phyloP scores from a whole-genome alignment of 2,888 invertebrate genomes.

The Caenorhabditis afra region DNA sequence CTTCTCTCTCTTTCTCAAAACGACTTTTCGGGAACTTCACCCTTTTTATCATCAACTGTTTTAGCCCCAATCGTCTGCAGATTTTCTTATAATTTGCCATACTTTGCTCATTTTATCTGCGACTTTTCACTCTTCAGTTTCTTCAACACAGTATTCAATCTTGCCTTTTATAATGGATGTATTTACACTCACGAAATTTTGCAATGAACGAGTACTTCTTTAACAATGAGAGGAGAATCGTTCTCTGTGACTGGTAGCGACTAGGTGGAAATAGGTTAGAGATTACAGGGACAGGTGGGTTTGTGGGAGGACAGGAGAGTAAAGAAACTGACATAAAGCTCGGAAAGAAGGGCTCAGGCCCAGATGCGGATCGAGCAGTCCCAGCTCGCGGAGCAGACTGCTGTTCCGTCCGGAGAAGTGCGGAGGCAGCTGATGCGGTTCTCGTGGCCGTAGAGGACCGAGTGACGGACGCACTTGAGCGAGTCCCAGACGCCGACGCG shows the following conservation, averaged over 20 bases:
- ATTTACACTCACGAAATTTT: conserved; percentile 28
- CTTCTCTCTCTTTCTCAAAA: conserved; percentile 19
- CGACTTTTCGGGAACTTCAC: conserved; percentile 31
- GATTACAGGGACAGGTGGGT: conserved; percentile 4
- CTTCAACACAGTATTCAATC: conserved; percentile 1
- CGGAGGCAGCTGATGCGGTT: conserved; percentile 81
- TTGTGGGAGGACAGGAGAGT: background rate
- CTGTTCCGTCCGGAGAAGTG: conserved; percentile 96
- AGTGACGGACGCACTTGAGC: conserved; percentile 85
- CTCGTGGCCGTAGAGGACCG: conserved; percentile 79
- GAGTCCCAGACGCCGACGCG: conserved; percentile 99
- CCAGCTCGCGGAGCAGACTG: conserved; percentile 97
- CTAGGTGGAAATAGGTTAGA: conserved; percentile 14
- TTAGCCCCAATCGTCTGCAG: background rate
- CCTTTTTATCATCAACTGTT: conserved; percentile 12
- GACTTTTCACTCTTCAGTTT: conserved; percentile 2
- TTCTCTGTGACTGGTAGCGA: conserved; percentile 15
- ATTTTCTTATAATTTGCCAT: conserved; percentile 33
- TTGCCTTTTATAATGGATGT: conserved; percentile 24
- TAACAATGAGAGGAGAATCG: background rate
- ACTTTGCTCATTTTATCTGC: conserved; percentile 25
- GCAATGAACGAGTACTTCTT: conserved; percentile 46
- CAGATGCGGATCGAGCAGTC: conserved; percentile 86
- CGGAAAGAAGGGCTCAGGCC: conserved; percentile 36
- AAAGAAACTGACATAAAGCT: conserved; percentile 38